Conservation (phyloP, 2,113 vertebrate genomes). For the Brachyhypopomus gauderio region DNA sequence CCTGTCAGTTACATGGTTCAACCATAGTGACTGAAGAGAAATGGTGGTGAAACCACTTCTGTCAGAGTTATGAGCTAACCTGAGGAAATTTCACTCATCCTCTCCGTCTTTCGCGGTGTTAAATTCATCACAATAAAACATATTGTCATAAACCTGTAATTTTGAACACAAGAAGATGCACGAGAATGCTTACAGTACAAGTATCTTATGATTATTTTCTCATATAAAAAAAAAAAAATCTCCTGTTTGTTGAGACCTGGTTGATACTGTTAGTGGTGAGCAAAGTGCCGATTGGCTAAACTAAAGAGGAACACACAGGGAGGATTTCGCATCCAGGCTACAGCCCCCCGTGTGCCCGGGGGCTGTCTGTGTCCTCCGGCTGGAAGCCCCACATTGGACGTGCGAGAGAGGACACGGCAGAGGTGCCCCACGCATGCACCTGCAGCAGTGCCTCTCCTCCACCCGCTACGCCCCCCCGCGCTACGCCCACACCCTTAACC, state of each 20-base stretch:
- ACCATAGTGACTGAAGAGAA: neutral
- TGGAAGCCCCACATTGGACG: slow-evolving; percentile 5
- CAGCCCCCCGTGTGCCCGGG: neutral
- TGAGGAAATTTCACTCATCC: neutral
- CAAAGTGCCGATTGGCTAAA: neutral
- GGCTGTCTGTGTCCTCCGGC: neutral
- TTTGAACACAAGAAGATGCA: neutral
- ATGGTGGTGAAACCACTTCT: neutral
- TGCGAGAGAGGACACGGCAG: slow-evolving; percentile 5
- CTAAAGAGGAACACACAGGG: neutral
- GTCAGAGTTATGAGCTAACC: neutral
- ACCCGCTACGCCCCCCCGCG: too few species aligned
- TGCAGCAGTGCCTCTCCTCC: too few species aligned
- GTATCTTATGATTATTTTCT: too few species aligned
- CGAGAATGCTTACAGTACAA: too few species aligned
- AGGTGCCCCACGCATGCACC: too few species aligned
- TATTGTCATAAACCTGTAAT: too few species aligned
- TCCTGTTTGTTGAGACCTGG: too few species aligned
- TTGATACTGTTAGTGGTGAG: neutral
- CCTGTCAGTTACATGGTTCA: slow-evolving; percentile 7
- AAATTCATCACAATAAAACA: too few species aligned
- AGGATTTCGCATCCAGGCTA: neutral
- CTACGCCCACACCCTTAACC: too few species aligned
- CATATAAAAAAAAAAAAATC: too few species aligned
- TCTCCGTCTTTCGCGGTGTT: too few species aligned